A percentile compares a stretch with the other conserved stretches of the same genome.
phyloP scores from a whole-genome alignment of 1,140 invertebrate genomes.

The Olivierus martensii region DNA sequence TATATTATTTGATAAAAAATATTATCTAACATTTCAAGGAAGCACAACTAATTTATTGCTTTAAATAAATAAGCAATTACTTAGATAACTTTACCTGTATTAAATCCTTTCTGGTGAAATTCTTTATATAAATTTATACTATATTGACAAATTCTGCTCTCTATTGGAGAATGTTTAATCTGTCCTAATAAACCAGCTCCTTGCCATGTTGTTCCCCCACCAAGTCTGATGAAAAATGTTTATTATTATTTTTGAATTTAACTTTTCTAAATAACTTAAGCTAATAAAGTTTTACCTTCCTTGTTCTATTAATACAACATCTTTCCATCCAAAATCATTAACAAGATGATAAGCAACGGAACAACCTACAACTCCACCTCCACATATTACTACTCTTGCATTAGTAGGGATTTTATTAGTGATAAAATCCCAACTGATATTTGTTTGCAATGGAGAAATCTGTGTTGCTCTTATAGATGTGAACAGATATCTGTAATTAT shows the following conservation, averaged over 20 bases:
- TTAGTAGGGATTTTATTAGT: slow-evolving; percentile 24
- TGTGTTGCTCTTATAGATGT: too few relatives aligned
- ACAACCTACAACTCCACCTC: slow-evolving; percentile 84
- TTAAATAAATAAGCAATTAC: neutral
- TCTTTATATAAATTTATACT: slow-evolving; percentile 72
- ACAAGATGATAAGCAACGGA: slow-evolving; percentile 89
- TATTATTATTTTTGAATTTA: neutral
- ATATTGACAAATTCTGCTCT: slow-evolving; percentile 66
- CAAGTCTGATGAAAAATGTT: slow-evolving; percentile 45
- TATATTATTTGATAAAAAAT: too few relatives aligned
- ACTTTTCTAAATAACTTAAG: neutral
- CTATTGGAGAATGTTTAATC: slow-evolving; percentile 61
- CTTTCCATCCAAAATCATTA: slow-evolving; percentile 52
- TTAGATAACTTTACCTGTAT: slow-evolving; percentile 35
- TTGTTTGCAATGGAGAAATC: too few relatives aligned
- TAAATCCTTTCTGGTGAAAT: slow-evolving; percentile 55
- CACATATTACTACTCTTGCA: slow-evolving; percentile 60
- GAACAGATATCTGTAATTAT: too few relatives aligned
- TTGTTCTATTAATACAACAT: slow-evolving; percentile 76
- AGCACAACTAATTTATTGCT: too few relatives aligned
- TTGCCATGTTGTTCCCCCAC: slow-evolving; percentile 70
- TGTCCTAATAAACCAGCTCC: slow-evolving; percentile 70
- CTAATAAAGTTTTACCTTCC: slow-evolving; percentile 36
- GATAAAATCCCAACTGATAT: neutral
- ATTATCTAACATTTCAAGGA: too few relatives aligned